Evolutionary conservation across 2,888 invertebrate species (phyloP).

Genomic region (Scaptomyza reducta): DNA sequence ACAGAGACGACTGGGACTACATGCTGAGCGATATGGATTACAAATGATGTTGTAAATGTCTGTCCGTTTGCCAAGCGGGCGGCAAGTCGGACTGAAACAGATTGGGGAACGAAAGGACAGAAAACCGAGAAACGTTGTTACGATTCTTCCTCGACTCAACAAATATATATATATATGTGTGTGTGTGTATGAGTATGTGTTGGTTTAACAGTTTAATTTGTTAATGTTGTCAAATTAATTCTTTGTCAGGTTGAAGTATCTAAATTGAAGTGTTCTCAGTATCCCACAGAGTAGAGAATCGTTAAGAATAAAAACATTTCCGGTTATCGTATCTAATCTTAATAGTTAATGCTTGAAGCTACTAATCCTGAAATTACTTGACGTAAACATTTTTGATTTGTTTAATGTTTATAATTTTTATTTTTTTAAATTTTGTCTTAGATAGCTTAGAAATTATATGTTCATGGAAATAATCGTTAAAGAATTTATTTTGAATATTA

Average conservation of each 20-base stretch:
- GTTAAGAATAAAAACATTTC: neutral
- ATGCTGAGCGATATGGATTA: slow-evolving; percentile 79
- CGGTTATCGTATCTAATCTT: neutral
- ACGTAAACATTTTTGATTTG: neutral
- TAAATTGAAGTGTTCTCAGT: slow-evolving; percentile 44
- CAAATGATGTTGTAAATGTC: slow-evolving; percentile 81
- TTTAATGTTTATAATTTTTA: too few species aligned
- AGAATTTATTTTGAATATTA: too few species aligned
- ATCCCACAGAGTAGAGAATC: slow-evolving; percentile 32
- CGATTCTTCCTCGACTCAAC: slow-evolving; percentile 40
- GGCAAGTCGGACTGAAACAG: slow-evolving; percentile 25
- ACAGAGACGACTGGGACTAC: slow-evolving; percentile 62
- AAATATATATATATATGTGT: slow-evolving; percentile 26
- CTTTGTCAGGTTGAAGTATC: slow-evolving; percentile 60
- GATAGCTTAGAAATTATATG: too few species aligned
- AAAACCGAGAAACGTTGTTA: slow-evolving; percentile 37
- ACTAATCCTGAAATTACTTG: neutral
- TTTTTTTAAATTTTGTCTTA: too few species aligned
- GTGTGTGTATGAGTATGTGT: slow-evolving; percentile 41
- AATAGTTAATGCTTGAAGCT: neutral
- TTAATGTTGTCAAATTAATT: slow-evolving; percentile 83
- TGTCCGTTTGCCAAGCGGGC: slow-evolving; percentile 40
- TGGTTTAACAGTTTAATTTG: slow-evolving; percentile 82
- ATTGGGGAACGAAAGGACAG: slow-evolving; percentile 29
- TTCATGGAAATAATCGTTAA: too few species aligned